Conservation (phyloP, 2,113 vertebrate genomes). For the Mionectes macconnelli region DNA sequence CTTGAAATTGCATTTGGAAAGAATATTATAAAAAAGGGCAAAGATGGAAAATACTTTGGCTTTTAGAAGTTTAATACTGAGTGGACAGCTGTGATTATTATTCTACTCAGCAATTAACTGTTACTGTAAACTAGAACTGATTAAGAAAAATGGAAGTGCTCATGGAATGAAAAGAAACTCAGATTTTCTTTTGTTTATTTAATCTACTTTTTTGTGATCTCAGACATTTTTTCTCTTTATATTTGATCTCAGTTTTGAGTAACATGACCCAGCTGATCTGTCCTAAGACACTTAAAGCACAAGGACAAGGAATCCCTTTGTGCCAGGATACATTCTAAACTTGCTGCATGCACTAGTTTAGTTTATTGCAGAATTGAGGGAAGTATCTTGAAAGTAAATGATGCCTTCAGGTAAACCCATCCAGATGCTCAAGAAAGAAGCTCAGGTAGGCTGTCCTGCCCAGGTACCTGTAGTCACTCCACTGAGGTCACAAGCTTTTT, state of each 20-base stretch:
- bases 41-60: neutral
- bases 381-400: neutral
- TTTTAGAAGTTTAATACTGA: neutral
- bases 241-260: neutral
- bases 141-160: neutral
- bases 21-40: neutral
- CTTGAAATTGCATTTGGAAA: slow-evolving; percentile 13
- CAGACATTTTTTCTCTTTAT: neutral
- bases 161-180: neutral
- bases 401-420: neutral
- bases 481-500: neutral
- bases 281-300: neutral
- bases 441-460: neutral
- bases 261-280: neutral
- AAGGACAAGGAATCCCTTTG: neutral
- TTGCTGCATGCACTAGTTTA: neutral
- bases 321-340: neutral
- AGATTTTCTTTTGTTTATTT: neutral
- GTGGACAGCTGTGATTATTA: neutral
- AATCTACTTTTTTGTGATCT: neutral
- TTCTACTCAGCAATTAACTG: neutral
- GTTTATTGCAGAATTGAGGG: neutral
- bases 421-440: neutral
- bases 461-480: neutral
- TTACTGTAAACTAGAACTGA: neutral